Evolutionary conservation across 2,888 invertebrate genomes (phyloP).

Genomic region (Linnaemya tessellans): DNA sequence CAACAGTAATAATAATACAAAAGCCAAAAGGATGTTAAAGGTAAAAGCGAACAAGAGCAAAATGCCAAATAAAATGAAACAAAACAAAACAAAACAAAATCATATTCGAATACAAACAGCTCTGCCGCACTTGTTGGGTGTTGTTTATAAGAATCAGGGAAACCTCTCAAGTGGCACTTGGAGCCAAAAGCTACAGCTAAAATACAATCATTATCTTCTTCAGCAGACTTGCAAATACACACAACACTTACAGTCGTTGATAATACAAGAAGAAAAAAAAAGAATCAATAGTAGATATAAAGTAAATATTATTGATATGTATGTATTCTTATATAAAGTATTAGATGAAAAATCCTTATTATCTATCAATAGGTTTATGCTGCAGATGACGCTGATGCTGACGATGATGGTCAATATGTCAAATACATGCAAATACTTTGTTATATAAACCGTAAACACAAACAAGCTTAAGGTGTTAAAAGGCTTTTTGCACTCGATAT

Average conservation of each 20-base stretch:
- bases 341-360: conserved; percentile 56
- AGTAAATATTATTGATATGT: conserved; percentile 64
- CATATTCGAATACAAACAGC: conserved; percentile 42
- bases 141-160: conserved; percentile 43
- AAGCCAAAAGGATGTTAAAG: conserved; percentile 38
- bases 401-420: conserved; percentile 65
- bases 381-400: conserved; percentile 19
- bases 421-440: conserved; percentile 56
- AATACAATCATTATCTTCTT: conserved; percentile 61
- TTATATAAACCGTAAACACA: conserved; percentile 54
- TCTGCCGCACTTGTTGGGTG: conserved; percentile 3
- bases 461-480: conserved; percentile 65
- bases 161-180: conserved; percentile 65
- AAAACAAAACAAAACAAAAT: conserved; percentile 31
- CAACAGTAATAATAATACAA: not conserved
- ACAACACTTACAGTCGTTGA: conserved; percentile 13
- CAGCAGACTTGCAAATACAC: conserved; percentile 22
- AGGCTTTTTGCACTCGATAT: conserved; percentile 62
- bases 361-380: conserved; percentile 57
- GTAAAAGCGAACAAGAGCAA: conserved; percentile 53
- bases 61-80: conserved; percentile 42
- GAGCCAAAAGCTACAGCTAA: conserved; percentile 51
- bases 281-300: conserved; percentile 25
- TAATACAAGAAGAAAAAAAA: not conserved
- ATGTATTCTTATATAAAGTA: conserved; percentile 50